Base-by-base conservation (phyloP, 1,140 invertebrate genomes). In the Brachionus paranguensis region DNA sequence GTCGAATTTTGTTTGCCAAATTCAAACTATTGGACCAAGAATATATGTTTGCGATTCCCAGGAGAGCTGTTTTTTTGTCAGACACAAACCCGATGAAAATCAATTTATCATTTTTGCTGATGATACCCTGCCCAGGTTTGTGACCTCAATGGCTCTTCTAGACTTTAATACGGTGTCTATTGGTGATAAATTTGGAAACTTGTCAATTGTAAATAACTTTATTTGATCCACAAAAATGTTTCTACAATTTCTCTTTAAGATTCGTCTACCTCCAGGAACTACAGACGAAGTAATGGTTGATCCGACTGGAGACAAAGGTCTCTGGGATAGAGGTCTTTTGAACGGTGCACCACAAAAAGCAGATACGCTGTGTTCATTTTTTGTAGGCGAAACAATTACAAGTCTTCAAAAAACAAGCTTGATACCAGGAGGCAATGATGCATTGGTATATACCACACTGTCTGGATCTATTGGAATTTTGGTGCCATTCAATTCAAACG, bases 151-250 rank as follows among this genome's bases (percentile, higher is more conserved):
- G 0, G 93, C 93, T 86, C 91, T 99, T n/a, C 89, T 99, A 14
- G 98, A 99, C 90, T 99, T 97, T 86, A 95, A 97, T 86, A 99
- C 97, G 3, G 93, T 98, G 27, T 96, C 96, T 0, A 93, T 94
- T 45, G 95, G 95, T 3, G 98, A 99, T 89, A 99, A 99, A 89
- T 99, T 99, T 92, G 98, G 97, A n/a, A 99, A 98, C 88, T 92
- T 99, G 85, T 92, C 93, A 81, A 92, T 98, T 85, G 93, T 98
- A 88, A 33, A 24, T 12, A 29, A 37, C 2, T 68, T 41, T 29
- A 64, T 27, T 12, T 10, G 92, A 90, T 33, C 29, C n/a, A n/a
- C 1, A 4, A 33, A 33, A 33, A 33, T 1, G 5, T 17, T 79
- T 60, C 14, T 41, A 6, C 20, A 12, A n/a, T 20, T 76, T 76